Conservation (phyloP, 2,113 vertebrate species). For the Canis aureus region DNA sequence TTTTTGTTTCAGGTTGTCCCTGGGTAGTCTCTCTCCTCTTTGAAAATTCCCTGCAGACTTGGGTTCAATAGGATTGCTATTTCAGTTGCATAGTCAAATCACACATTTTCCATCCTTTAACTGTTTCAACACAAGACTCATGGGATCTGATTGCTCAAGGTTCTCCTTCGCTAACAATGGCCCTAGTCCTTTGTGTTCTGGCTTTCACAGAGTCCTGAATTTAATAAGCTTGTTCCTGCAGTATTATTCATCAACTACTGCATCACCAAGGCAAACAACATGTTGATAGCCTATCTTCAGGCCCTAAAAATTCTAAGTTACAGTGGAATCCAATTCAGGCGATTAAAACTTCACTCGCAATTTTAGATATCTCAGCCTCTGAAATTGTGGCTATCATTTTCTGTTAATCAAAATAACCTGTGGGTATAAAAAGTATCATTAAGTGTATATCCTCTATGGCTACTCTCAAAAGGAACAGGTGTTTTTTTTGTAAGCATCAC, state of each 20-base stretch:
- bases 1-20: not conserved
- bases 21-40: not conserved
- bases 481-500: not conserved
- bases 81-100: not conserved
- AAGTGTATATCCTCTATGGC: not conserved
- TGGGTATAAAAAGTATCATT: not conserved
- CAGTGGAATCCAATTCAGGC: not conserved
- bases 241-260: not conserved
- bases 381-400: not conserved
- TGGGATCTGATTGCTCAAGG: not conserved
- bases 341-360: not conserved
- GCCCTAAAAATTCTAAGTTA: not conserved
- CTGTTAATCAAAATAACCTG: conserved; percentile 2
- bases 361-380: not conserved
- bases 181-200: not conserved
- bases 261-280: not conserved
- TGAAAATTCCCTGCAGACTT: not conserved
- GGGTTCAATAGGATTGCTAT: not conserved
- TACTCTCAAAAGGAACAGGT: not conserved
- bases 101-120: not conserved
- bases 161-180: not conserved
- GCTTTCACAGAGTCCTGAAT: not conserved
- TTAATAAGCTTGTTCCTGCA: not conserved
- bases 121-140: not conserved
- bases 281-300: not conserved